phyloP scores from a whole-genome alignment of 2,888 invertebrate genomes.

The Tyria jacobaeae region DNA sequence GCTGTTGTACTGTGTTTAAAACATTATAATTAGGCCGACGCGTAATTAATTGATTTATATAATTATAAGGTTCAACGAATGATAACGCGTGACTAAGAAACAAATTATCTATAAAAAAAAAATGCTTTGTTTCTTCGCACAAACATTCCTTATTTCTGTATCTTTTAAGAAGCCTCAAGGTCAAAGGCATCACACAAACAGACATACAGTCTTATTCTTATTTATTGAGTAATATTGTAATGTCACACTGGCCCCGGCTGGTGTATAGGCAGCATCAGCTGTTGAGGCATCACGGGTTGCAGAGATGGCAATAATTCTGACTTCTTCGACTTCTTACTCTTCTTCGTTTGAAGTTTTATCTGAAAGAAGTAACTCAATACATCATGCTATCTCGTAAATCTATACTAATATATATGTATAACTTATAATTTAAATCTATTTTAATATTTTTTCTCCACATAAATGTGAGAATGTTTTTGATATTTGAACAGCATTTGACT shows the following conservation, averaged over 20 bases:
- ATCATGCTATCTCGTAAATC: too few relatives aligned
- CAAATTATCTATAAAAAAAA: too few relatives aligned
- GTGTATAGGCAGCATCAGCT: neutral
- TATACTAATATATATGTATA: too few relatives aligned
- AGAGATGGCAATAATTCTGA: slow-evolving; percentile 37
- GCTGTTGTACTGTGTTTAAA: neutral
- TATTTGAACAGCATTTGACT: too few relatives aligned
- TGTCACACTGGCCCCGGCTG: neutral
- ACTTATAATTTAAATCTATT: too few relatives aligned
- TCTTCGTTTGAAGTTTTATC: slow-evolving; percentile 71
- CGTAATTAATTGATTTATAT: neutral
- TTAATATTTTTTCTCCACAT: too few relatives aligned
- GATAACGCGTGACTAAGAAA: too few relatives aligned
- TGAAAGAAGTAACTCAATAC: slow-evolving; percentile 44
- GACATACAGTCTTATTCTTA: neutral
- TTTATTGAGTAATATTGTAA: neutral
- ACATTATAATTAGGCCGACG: too few relatives aligned
- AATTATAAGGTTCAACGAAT: too few relatives aligned
- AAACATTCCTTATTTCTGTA: neutral
- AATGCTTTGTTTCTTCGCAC: neutral
- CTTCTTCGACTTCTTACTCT: slow-evolving; percentile 58
- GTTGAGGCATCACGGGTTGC: slow-evolving; percentile 9
- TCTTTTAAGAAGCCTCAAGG: neutral
- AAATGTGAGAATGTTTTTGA: too few relatives aligned
- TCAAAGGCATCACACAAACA: neutral